Evolutionary conservation across 53 echinoderm and acorn worm species (phyloP).

Genomic region (Echinometra lucunter): DNA sequence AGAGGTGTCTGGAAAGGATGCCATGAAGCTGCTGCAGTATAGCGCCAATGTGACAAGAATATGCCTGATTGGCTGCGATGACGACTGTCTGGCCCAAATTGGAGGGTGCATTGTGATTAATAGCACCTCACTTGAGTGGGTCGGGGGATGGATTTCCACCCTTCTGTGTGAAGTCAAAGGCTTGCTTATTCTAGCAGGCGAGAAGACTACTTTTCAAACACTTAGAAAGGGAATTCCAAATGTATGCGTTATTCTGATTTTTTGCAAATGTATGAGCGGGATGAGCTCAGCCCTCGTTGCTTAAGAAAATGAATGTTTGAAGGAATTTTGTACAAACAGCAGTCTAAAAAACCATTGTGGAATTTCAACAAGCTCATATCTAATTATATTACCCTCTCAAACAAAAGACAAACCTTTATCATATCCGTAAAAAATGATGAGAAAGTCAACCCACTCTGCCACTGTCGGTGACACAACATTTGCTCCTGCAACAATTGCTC

Average conservation of each 20-base stretch:
- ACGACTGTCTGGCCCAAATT: conserved; percentile 61
- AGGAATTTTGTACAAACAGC: not conserved
- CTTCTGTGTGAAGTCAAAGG: conserved; percentile 42
- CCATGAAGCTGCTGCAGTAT: not conserved
- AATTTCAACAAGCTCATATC: not conserved
- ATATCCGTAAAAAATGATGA: not conserved
- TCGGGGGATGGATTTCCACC: conserved; percentile 53
- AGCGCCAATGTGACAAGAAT: conserved; percentile 51
- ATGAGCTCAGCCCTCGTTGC: not conserved
- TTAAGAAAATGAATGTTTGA: not conserved
- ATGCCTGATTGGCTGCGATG: conserved; percentile 55
- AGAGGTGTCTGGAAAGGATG: conserved; percentile 4
- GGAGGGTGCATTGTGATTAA: conserved; percentile 60
- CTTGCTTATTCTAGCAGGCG: conserved; percentile 43
- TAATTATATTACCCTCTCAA: not conserved
- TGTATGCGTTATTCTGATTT: not conserved
- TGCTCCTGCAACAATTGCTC: too few species aligned
- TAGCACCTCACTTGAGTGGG: conserved; percentile 54
- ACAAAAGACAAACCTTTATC: not conserved
- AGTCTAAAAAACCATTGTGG: not conserved
- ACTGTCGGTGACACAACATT: not conserved
- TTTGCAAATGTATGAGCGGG: not conserved
- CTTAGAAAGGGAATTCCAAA: not conserved
- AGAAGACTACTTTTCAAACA: conserved; percentile 37
- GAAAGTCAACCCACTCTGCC: not conserved